These are phyloP conservation scores for Crotalus horridus DNA, from an alignment of 2,113 vertebrate genomes.

Conservation along the genomic window DNA sequence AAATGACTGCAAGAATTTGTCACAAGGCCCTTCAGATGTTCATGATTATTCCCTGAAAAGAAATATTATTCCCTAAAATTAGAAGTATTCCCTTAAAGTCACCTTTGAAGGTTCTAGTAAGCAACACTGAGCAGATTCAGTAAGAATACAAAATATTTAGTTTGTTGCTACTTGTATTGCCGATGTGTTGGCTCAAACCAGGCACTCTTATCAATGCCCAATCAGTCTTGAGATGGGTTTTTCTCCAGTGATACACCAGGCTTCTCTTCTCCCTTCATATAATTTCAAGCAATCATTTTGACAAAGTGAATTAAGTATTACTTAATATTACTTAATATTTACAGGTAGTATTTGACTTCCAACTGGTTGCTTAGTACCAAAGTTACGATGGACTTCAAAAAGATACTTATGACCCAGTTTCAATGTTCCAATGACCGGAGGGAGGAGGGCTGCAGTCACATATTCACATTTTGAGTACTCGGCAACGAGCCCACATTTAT, in stretches of 20 bases:
- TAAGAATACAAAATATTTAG: background rate
- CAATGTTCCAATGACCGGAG: too few species aligned
- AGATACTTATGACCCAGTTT: too few species aligned
- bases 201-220: background rate
- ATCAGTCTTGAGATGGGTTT: background rate
- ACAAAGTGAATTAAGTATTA: background rate
- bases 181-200: background rate
- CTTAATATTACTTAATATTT: background rate
- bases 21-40: background rate
- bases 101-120: background rate
- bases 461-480: too few species aligned
- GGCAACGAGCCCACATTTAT: too few species aligned
- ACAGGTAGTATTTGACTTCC: background rate
- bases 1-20: background rate
- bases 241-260: background rate
- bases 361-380: too few species aligned
- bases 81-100: background rate
- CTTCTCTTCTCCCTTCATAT: background rate
- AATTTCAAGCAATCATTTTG: background rate
- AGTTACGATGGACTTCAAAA: too few species aligned
- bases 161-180: background rate
- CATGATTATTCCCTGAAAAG: background rate
- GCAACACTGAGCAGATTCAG: background rate
- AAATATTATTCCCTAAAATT: background rate
- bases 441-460: too few species aligned